Conservation (phyloP, 2,888 invertebrate genomes). For the Tachina grossa region DNA sequence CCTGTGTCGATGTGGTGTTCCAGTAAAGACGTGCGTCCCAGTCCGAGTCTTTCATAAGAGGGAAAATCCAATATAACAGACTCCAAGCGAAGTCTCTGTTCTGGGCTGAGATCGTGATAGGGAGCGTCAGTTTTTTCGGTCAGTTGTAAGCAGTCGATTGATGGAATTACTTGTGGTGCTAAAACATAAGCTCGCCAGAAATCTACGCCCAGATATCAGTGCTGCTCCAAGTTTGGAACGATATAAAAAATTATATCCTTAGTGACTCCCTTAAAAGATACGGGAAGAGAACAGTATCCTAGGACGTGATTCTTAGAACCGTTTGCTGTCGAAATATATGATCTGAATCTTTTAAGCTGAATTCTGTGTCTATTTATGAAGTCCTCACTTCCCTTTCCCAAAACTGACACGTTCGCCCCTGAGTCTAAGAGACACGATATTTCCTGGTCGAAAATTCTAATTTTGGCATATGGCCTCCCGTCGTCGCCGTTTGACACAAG, state of each 20-base stretch:
- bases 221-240: background rate
- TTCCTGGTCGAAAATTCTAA: background rate
- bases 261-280: conserved; percentile 24
- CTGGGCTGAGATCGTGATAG: background rate
- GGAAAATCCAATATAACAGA: conserved; percentile 5
- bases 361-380: no score
- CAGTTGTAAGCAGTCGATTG: background rate
- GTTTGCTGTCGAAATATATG: conserved; percentile 1
- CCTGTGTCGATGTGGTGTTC: background rate
- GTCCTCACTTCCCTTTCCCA: no score
- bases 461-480: background rate
- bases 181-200: conserved; percentile 3
- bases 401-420: background rate
- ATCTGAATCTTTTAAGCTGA: no score
- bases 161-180: conserved; percentile 10
- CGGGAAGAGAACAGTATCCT: conserved; percentile 29
- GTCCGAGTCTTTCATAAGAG: conserved; percentile 1
- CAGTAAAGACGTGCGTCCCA: background rate
- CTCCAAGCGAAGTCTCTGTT: background rate
- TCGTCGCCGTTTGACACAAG: background rate
- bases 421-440: conserved; percentile 2
- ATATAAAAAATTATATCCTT: conserved; percentile 30
- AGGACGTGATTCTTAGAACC: conserved; percentile 17
- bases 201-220: no score
- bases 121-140: background rate